These are phyloP conservation scores for Diplogasteroides magnus DNA, from an alignment of 1,140 invertebrate genomes.

Conservation along the genomic window DNA sequence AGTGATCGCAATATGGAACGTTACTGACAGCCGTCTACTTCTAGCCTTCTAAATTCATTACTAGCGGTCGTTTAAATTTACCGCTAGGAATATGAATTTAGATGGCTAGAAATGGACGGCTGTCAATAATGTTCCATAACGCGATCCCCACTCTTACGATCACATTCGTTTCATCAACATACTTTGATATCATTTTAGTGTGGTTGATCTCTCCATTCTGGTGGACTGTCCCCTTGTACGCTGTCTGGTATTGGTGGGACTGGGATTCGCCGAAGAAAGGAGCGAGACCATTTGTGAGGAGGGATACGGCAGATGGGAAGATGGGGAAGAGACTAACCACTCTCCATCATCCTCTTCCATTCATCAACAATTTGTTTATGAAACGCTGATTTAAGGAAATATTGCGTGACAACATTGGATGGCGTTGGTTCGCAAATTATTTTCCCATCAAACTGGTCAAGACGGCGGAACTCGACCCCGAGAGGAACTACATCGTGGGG, in stretches of 20 bases:
- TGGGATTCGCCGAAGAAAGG: slow-evolving; percentile 25
- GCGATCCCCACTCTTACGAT: no score
- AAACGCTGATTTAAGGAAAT: slow-evolving; percentile 26
- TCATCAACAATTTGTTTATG: neutral
- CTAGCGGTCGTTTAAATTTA: no score
- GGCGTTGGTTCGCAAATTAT: slow-evolving; percentile 55
- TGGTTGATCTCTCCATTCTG: slow-evolving; percentile 29
- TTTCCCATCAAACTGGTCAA: slow-evolving; percentile 59
- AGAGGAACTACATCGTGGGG: slow-evolving; percentile 58
- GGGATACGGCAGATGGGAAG: no score
- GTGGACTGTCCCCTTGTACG: slow-evolving; percentile 28
- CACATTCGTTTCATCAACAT: no score
- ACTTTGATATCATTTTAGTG: no score
- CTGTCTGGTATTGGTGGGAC: slow-evolving; percentile 37
- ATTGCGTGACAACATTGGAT: slow-evolving; percentile 24
- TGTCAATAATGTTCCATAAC: no score
- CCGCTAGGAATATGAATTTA: no score
- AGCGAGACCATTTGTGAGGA: slow-evolving; percentile 17
- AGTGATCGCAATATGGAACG: no score
- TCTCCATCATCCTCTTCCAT: neutral
- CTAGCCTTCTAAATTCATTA: no score
- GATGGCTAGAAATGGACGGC: no score
- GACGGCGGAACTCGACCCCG: slow-evolving; percentile 58
- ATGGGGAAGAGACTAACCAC: no score
- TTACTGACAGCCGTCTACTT: no score